Conservation (phyloP, 2,888 invertebrate genomes). For the Netelia inedita region DNA sequence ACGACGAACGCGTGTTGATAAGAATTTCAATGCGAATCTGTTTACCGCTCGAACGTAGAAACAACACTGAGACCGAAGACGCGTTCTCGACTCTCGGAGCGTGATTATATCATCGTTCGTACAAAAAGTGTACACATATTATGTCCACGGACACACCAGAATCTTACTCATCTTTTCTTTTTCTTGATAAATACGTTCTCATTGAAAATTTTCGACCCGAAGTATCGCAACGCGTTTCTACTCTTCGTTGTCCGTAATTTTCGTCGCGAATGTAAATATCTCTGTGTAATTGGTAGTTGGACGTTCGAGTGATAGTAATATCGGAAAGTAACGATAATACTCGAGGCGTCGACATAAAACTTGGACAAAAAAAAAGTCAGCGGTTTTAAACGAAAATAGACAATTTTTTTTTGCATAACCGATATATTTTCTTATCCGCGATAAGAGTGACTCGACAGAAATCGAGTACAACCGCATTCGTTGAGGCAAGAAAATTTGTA, state of each 20-base stretch:
- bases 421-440: background rate
- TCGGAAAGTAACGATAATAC: too few species aligned
- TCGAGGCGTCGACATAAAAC: background rate
- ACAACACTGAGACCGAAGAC: conserved; percentile 13
- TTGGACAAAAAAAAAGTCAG: background rate
- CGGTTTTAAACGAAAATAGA: background rate
- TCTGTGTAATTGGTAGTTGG: too few species aligned
- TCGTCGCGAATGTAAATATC: too few species aligned
- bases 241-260: background rate
- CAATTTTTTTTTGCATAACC: background rate
- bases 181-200: background rate
- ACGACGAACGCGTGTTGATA: background rate
- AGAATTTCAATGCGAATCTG: background rate
- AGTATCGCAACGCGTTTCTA: background rate
- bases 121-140: background rate
- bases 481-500: too few species aligned
- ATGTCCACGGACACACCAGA: background rate
- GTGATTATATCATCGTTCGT: conserved; percentile 3
- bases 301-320: too few species aligned
- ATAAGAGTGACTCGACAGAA: background rate
- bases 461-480: too few species aligned
- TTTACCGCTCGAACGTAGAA: background rate
- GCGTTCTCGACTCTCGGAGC: background rate
- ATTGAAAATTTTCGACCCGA: background rate
- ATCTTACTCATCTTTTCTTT: background rate